Conservation (phyloP, 1,140 invertebrate species). For the Ephestia elutella region DNA sequence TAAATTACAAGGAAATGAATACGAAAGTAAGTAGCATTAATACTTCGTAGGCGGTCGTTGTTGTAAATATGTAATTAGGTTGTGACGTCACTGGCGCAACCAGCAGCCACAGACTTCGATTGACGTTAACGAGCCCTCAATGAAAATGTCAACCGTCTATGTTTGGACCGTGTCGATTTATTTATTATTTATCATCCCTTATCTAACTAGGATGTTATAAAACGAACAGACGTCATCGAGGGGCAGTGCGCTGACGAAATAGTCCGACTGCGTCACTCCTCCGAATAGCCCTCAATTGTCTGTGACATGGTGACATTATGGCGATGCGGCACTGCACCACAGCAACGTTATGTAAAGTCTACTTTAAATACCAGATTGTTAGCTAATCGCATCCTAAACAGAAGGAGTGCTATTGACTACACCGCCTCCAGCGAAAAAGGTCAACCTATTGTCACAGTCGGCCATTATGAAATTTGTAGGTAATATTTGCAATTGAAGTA, state of each 20-base stretch:
- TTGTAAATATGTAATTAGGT: constrained; percentile 18
- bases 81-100: constrained; percentile 16
- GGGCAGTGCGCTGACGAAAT: constrained; percentile 26
- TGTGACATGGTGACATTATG: neutral
- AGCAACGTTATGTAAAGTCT: constrained; percentile 20
- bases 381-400: neutral
- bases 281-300: constrained; percentile 17
- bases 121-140: constrained; percentile 27
- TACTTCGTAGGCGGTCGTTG: neutral
- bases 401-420: neutral
- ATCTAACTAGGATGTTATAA: constrained; percentile 53
- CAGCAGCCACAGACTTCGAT: constrained; percentile 20
- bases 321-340: constrained; percentile 25
- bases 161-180: constrained; percentile 32
- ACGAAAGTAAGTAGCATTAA: neutral
- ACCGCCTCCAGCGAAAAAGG: neutral
- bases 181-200: constrained; percentile 49
- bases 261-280: constrained; percentile 31
- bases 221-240: constrained; percentile 41
- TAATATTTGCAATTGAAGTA: too few relatives aligned
- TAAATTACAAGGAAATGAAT: neutral
- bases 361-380: neutral
- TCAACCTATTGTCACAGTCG: neutral
- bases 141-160: constrained; percentile 34
- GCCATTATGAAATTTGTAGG: neutral